Base-by-base conservation (phyloP, 2,113 vertebrate genomes). In the Cephalopholis sonnerati region DNA sequence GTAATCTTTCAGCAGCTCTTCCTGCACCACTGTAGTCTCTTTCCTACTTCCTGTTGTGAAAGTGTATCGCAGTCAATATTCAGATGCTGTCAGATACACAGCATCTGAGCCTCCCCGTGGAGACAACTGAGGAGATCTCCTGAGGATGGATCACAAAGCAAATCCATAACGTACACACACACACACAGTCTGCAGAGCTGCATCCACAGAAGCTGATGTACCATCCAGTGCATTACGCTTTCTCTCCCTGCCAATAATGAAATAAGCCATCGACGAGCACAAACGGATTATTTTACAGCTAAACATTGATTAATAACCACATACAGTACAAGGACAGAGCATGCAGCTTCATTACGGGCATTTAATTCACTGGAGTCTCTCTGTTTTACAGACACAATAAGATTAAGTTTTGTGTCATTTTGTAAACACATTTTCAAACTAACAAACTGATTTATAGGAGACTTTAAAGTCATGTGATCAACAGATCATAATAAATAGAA, bases 31-130 rank as follows among this genome's bases (percentile, higher is more conserved):
- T 63, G 13, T 48, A 50, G 46, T 36, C 27, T 63, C 16, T 41
- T 10, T 65, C 36, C 44, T 27, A 20, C 48, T 32, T 75, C 48
- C 55, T 69, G 48, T 59, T 54, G 27, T 81, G 80, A 67, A 86
- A 83, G 29, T 54, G 36, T 78, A 74, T 8, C 74, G 68, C 53
- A 66, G 69, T 86, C 86, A 66, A 86, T 90, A 81, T 80, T 74
- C 48, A 85, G 81, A 87, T 76, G 24, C 54, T 22, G 70, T 70
- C 77, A 68, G 74, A 83, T n/a, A 57, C 36, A 29, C 41, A 51
- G 67, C 58, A 67, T 79, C 85, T 25, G 63, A 79, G 57, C 41
- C 66, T 87, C 81, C 73, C 82, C 17, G 22, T 74, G 55, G 86
- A 87, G 32, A 87, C 7, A 36, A 80, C 48, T 44, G 24, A 48